Conservation (phyloP, 2,888 invertebrate genomes). For the Clivina fossor region DNA sequence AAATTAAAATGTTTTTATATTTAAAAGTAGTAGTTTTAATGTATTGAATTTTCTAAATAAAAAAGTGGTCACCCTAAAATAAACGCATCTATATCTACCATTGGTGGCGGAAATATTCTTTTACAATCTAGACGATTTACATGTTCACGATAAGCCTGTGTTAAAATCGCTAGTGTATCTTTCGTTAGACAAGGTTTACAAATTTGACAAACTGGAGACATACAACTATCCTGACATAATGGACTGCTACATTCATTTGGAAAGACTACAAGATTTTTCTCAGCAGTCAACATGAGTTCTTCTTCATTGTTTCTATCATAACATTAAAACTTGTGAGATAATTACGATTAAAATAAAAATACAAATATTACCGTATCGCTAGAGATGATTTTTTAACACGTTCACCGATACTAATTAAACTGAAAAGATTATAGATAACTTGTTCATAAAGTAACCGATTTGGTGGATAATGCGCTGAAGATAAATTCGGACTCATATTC, state of each 20-base stretch:
- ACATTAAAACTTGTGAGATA: neutral
- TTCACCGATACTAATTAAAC: slow-evolving; percentile 73
- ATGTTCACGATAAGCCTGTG: slow-evolving; percentile 77
- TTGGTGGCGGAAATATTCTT: slow-evolving; percentile 77
- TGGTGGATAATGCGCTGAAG: slow-evolving; percentile 87
- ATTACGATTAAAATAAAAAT: neutral
- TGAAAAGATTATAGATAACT: slow-evolving; percentile 81
- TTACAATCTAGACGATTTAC: slow-evolving; percentile 76
- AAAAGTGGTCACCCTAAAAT: slow-evolving; percentile 17
- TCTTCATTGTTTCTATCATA: slow-evolving; percentile 55
- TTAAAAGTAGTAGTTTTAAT: no score
- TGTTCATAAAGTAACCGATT: slow-evolving; percentile 90
- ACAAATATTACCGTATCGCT: neutral
- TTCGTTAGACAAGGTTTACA: slow-evolving; percentile 76
- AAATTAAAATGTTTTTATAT: no score
- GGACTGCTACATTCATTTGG: slow-evolving; percentile 65
- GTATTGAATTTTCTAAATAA: no score
- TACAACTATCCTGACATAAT: slow-evolving; percentile 64
- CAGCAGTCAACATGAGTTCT: slow-evolving; percentile 68
- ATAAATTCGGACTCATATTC: slow-evolving; percentile 98
- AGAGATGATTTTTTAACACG: slow-evolving; percentile 50
- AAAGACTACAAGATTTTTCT: slow-evolving; percentile 78
- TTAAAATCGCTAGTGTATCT: slow-evolving; percentile 61
- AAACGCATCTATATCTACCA: slow-evolving; percentile 57
- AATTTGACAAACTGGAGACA: slow-evolving; percentile 67